A percentile compares a stretch with the other conserved stretches of the same genome.
These are phyloP conservation scores for Paracentrotus lividus DNA, from an alignment of 53 echinoderm and acorn worm genomes.

Conservation along the genomic window DNA sequence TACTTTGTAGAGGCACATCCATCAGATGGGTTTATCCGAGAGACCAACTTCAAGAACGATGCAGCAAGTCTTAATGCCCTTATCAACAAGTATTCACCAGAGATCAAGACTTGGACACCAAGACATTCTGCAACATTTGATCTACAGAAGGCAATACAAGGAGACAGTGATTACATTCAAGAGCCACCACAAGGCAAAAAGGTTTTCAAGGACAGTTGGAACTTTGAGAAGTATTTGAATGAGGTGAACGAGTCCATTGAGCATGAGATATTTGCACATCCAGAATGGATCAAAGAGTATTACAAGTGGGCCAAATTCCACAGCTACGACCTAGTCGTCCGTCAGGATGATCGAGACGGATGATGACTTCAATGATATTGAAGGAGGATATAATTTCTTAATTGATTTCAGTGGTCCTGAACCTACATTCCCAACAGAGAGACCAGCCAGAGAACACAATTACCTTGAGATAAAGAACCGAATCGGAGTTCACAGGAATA, in stretches of 20 bases:
- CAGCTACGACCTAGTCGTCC: slow-evolving; percentile 90
- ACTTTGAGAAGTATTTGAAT: slow-evolving; percentile 90
- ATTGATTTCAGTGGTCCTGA: slow-evolving; percentile 90
- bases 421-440: slow-evolving; percentile 81
- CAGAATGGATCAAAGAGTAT: slow-evolving; percentile 94
- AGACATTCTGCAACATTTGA: slow-evolving; percentile 87
- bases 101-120: slow-evolving; percentile 96
- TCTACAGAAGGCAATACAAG: slow-evolving; percentile 85
- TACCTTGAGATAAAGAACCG: slow-evolving; percentile 97
- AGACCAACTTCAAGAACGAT: slow-evolving; percentile 93
- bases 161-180: slow-evolving; percentile 86
- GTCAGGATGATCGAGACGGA: slow-evolving; percentile 90
- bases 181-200: slow-evolving; percentile 78
- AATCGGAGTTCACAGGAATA: slow-evolving; percentile 94
- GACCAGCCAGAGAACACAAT: slow-evolving; percentile 88
- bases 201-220: slow-evolving; percentile 89
- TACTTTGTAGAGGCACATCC: slow-evolving; percentile 99
- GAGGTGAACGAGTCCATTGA: slow-evolving; percentile 80
- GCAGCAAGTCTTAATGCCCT: slow-evolving; percentile 84
- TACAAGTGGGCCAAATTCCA: slow-evolving; percentile 92
- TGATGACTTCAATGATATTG: slow-evolving; percentile 88
- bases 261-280: slow-evolving; percentile 95
- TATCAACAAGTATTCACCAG: slow-evolving; percentile 88
- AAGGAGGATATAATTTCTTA: slow-evolving; percentile 92
- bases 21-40: slow-evolving; percentile 89